phyloP scores from a whole-genome alignment of 1,140 invertebrate species.

The Drosophila pallidifrons region DNA sequence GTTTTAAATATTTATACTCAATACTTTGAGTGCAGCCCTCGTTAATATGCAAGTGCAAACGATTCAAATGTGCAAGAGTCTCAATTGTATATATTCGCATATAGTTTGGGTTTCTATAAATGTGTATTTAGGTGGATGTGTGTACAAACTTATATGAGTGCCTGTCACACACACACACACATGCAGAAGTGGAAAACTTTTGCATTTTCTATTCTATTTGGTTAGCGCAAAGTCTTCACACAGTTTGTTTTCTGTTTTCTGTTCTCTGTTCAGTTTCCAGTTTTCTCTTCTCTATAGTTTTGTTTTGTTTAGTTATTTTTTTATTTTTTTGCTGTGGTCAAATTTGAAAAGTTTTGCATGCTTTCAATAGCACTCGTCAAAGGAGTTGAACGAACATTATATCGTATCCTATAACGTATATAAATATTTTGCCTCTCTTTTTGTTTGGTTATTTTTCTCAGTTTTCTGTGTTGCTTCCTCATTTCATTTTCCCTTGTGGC shows the following conservation, averaged over 20 bases:
- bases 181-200: conserved; percentile 43
- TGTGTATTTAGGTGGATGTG: conserved; percentile 40
- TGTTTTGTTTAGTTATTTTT: not conserved
- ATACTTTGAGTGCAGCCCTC: no score
- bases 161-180: conserved; percentile 26
- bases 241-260: not conserved
- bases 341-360: conserved; percentile 28
- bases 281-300: no score
- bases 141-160: conserved; percentile 35
- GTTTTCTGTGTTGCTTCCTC: conserved; percentile 3
- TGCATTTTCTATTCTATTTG: conserved; percentile 50
- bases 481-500: conserved; percentile 42
- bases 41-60: conserved; percentile 33
- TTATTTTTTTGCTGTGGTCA: conserved; percentile 52
- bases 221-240: conserved; percentile 10
- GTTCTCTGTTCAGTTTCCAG: not conserved
- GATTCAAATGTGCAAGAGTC: no score
- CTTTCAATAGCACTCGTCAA: conserved; percentile 8
- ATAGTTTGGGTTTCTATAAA: conserved; percentile 9
- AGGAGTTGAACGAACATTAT: not conserved
- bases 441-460: not conserved
- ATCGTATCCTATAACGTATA: not conserved
- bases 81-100: conserved; percentile 1
- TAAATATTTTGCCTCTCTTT: not conserved
- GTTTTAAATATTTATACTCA: no score